Percentiles rank a stretch among this genome's conserved stretches.
Conservation (phyloP, 2,113 vertebrate species). For the Ceratotherium simum region DNA sequence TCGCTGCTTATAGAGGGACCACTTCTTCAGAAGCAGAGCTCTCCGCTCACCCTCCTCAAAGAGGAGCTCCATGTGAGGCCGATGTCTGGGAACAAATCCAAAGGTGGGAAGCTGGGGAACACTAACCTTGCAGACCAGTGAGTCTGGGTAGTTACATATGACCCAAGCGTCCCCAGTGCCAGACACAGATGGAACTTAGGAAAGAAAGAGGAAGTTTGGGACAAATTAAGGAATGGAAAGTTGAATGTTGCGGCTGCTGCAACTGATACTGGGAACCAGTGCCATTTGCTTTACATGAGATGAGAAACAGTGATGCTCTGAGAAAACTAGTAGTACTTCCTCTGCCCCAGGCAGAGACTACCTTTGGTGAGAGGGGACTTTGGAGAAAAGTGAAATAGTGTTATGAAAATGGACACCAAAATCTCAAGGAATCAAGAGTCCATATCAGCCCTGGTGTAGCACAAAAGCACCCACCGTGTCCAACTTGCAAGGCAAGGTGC, state of each 20-base stretch:
- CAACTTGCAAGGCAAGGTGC: not conserved
- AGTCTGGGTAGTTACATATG: not conserved
- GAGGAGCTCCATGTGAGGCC: conserved; percentile 83
- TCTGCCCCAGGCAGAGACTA: not conserved
- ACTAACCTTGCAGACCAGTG: not conserved
- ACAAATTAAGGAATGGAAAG: not conserved
- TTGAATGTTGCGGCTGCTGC: not conserved
- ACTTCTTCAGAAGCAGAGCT: conserved; percentile 93
- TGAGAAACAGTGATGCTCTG: not conserved
- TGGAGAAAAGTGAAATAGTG: not conserved
- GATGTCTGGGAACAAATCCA: conserved; percentile 85
- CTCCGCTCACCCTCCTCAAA: conserved; percentile 92
- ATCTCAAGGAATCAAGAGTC: not conserved
- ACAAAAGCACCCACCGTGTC: not conserved
- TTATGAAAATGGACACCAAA: not conserved
- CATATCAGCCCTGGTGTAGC: not conserved
- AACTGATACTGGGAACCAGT: not conserved
- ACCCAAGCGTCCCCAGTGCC: not conserved
- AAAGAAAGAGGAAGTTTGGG: not conserved
- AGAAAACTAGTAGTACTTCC: not conserved
- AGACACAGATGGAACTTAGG: not conserved
- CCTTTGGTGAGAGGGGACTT: not conserved
- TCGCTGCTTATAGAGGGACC: conserved; percentile 91
- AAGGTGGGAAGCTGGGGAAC: not conserved
- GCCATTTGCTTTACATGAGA: not conserved